A percentile compares a stretch with the other conserved stretches of the same genome.
These are phyloP conservation scores for Pseudococcus viburni DNA, from an alignment of 2,888 invertebrate species.

Conservation along the genomic window DNA sequence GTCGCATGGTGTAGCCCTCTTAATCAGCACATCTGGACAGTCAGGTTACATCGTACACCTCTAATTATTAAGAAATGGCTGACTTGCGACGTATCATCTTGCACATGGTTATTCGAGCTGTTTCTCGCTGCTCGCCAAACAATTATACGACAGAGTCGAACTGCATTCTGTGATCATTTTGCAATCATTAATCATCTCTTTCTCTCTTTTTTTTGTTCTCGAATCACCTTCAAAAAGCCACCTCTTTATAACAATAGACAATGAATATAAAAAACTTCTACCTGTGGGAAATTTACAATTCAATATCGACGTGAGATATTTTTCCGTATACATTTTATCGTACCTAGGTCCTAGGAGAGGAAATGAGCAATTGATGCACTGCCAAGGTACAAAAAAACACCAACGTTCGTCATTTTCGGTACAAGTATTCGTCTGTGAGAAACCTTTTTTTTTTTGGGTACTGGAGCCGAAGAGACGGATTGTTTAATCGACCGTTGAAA, in stretches of 20 bases:
- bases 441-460: too few species aligned
- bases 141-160: not conserved
- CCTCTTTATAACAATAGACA: not conserved
- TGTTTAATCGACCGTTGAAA: too few species aligned
- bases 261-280: not conserved
- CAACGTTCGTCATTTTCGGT: too few species aligned
- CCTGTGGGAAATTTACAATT: constrained; percentile 27
- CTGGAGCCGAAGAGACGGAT: too few species aligned
- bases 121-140: not conserved
- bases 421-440: too few species aligned
- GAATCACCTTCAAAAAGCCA: constrained; percentile 33
- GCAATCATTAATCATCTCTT: constrained; percentile 36
- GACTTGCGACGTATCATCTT: constrained; percentile 31
- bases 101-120: not conserved
- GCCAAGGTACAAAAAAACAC: not conserved
- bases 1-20: not conserved
- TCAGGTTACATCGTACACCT: not conserved
- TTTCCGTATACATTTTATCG: not conserved
- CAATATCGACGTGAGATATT: constrained; percentile 46
- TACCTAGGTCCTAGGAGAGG: not conserved
- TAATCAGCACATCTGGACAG: not conserved
- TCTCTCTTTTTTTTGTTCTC: not conserved
- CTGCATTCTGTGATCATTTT: constrained; percentile 21
- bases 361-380: not conserved
- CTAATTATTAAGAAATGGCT: not conserved